Conservation (phyloP, 2,797 vertebrate genomes). For the Oreortyx pictus region DNA sequence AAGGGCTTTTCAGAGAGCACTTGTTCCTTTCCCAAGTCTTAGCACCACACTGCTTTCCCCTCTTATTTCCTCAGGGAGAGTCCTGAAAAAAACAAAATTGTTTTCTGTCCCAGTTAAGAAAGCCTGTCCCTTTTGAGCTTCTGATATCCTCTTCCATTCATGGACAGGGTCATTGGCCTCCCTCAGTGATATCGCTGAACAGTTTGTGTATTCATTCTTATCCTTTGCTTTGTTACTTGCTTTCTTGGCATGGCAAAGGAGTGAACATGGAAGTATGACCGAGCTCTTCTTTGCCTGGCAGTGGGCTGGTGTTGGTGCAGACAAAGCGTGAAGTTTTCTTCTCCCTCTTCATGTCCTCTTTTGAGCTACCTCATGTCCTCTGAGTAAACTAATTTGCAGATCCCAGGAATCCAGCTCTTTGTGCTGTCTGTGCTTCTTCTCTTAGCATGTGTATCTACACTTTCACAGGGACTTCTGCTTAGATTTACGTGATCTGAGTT, state of each 20-base stretch:
- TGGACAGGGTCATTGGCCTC: rapidly evolving
- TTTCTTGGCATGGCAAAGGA: not conserved
- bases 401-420: not conserved
- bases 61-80: not conserved
- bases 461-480: not conserved
- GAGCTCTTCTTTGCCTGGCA: not conserved
- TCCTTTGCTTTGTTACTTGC: not conserved
- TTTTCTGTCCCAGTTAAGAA: not conserved
- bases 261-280: not conserved
- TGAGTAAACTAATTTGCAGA: not conserved
- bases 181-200: not conserved
- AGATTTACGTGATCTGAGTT: not conserved
- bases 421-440: not conserved
- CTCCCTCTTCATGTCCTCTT: not conserved
- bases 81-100: not conserved
- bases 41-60: not conserved
- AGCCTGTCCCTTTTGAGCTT: not conserved
- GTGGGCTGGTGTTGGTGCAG: not conserved
- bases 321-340: not conserved
- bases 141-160: not conserved
- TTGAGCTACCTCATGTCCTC: not conserved
- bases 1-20: not conserved
- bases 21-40: rapidly evolving
- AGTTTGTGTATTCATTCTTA: not conserved
- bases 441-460: not conserved